A percentile compares a stretch with the other conserved stretches of the same genome.
Conservation (phyloP, 2,888 invertebrate genomes). For the Mythimna albipuncta region DNA sequence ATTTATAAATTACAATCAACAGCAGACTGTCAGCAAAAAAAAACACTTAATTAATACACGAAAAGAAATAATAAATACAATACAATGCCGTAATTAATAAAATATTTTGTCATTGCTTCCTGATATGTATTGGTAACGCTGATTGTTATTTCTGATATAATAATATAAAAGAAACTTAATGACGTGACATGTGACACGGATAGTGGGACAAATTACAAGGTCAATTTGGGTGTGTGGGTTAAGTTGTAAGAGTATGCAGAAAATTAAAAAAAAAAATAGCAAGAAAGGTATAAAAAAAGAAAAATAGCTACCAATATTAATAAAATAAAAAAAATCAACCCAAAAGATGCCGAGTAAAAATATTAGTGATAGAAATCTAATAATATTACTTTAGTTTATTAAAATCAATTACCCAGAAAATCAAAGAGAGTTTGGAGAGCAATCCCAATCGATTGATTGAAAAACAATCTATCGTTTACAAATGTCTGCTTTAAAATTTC, state of each 20-base stretch:
- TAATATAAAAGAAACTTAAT: constrained; percentile 78
- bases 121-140: constrained; percentile 51
- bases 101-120: constrained; percentile 50
- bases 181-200: constrained; percentile 76
- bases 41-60: constrained; percentile 19
- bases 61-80: constrained; percentile 44
- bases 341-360: too few species aligned
- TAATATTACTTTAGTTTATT: too few species aligned
- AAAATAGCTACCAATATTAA: too few species aligned
- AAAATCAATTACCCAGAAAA: too few species aligned
- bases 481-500: neutral
- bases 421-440: too few species aligned
- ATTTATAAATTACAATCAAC: constrained; percentile 20
- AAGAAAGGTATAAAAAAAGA: too few species aligned
- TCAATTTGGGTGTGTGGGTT: constrained; percentile 41
- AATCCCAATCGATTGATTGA: too few species aligned
- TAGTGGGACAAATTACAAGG: constrained; percentile 76
- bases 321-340: too few species aligned
- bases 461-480: too few species aligned
- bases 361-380: too few species aligned
- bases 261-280: neutral
- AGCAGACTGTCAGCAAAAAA: constrained; percentile 28
- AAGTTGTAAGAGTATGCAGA: constrained; percentile 34
- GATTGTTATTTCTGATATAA: constrained; percentile 73
- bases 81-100: constrained; percentile 38